Conservation (phyloP, 2,888 invertebrate genomes). For the Nemurella pictetii region DNA sequence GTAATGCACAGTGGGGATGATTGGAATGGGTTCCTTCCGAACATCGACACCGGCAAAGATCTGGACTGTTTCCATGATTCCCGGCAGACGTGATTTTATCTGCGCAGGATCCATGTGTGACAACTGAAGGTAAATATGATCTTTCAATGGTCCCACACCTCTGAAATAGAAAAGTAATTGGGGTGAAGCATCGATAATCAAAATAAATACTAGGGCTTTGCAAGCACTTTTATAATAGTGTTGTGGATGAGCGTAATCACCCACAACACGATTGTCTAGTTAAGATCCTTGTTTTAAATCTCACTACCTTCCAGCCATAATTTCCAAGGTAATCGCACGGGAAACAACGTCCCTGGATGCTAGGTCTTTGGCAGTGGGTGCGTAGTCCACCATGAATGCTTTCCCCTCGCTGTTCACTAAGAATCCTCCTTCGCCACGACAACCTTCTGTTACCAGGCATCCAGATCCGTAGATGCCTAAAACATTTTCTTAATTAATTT, state of each 20-base stretch:
- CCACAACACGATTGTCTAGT: too few relatives aligned
- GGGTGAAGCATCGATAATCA: too few relatives aligned
- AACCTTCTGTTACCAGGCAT: conserved; percentile 64
- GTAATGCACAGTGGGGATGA: conserved; percentile 70
- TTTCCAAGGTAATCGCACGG: conserved; percentile 63
- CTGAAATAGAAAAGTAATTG: conserved; percentile 48
- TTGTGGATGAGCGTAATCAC: too few relatives aligned
- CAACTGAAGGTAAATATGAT: conserved; percentile 63
- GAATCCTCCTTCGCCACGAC: conserved; percentile 64
- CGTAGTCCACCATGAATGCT: conserved; percentile 63
- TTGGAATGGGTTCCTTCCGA: conserved; percentile 66
- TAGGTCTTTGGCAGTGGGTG: conserved; percentile 64
- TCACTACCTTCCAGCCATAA: conserved; percentile 55
- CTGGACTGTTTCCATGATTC: conserved; percentile 67
- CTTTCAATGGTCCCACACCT: conserved; percentile 65
- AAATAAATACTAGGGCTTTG: too few relatives aligned
- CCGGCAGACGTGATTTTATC: conserved; percentile 55
- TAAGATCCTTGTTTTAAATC: too few relatives aligned
- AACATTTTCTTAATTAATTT: too few relatives aligned
- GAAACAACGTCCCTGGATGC: conserved; percentile 68
- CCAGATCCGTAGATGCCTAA: conserved; percentile 62
- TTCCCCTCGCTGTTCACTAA: conserved; percentile 63
- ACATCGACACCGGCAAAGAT: conserved; percentile 70
- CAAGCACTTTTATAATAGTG: too few relatives aligned
- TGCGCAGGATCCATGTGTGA: conserved; percentile 64